Conservation (phyloP, 2,113 vertebrate species). For the Terrapene triunguis region DNA sequence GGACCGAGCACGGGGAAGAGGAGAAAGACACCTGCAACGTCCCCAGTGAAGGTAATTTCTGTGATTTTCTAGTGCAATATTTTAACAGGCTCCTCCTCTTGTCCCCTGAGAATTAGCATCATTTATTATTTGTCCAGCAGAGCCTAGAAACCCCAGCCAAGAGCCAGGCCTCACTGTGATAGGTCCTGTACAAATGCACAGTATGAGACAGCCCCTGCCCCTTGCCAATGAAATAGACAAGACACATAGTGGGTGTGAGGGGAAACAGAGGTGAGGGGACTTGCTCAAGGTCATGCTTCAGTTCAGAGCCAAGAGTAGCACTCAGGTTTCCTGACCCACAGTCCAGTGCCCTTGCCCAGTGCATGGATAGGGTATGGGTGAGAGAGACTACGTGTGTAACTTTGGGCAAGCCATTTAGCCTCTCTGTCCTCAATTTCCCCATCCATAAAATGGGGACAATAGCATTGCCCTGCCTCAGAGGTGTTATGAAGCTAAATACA, state of each 20-base stretch:
- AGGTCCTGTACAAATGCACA: neutral
- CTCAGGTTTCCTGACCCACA: neutral
- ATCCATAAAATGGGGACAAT: too few relatives aligned
- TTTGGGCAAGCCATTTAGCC: neutral
- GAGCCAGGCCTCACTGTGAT: neutral
- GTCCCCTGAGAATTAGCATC: rapidly evolving
- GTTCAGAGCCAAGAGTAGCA: neutral
- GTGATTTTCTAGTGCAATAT: neutral
- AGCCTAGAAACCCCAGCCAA: neutral
- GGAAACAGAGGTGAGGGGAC: neutral
- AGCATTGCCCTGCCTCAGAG: too few relatives aligned
- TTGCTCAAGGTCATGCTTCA: rapidly evolving
- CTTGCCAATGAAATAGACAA: neutral
- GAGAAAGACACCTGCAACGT: neutral
- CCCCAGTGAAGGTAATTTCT: slow-evolving; percentile 44
- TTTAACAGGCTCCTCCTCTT: neutral
- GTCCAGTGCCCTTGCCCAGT: neutral
- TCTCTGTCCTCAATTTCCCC: too few relatives aligned
- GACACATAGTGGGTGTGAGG: neutral
- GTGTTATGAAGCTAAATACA: neutral
- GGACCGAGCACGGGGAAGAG: neutral
- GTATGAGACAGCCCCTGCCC: neutral
- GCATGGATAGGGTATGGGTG: rapidly evolving
- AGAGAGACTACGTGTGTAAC: neutral
- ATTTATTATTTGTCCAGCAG: neutral